These are phyloP conservation scores for Ammospiza caudacuta DNA, from an alignment of 2,113 vertebrate genomes.

Conservation along the genomic window DNA sequence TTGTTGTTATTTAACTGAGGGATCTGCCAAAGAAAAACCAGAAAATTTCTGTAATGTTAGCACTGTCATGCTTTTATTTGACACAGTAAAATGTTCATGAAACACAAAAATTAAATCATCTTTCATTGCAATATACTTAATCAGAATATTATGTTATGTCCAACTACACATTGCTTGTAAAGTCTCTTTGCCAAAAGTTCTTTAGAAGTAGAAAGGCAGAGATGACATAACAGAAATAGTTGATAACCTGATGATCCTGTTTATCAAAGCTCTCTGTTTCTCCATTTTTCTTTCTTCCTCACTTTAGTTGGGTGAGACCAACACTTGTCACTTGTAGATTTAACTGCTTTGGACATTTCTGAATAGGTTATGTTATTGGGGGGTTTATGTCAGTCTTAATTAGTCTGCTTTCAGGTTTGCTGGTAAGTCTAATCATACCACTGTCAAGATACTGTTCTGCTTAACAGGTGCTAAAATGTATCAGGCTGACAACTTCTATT, in stretches of 20 bases:
- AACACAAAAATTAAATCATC: not conserved
- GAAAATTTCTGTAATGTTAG: not conserved
- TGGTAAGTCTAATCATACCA: not conserved
- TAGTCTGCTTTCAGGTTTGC: constrained; percentile 11
- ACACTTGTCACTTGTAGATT: not conserved
- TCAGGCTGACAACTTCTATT: not conserved
- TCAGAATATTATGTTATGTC: not conserved
- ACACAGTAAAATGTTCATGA: not conserved
- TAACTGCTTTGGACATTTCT: constrained; percentile 17
- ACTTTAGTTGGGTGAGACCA: not conserved
- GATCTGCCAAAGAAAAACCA: not conserved
- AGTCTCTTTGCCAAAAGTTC: not conserved
- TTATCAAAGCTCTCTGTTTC: not conserved
- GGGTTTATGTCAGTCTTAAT: not conserved
- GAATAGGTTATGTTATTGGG: not conserved
- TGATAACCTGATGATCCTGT: not conserved
- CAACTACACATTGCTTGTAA: not conserved
- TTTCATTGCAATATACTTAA: not conserved
- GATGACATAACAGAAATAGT: not conserved
- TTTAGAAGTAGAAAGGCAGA: not conserved
- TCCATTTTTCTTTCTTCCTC: not conserved
- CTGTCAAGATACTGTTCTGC: constrained; percentile 1
- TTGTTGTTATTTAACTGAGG: not conserved
- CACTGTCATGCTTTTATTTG: not conserved
- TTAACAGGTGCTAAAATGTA: not conserved